Percentiles rank a stretch among this genome's conserved stretches.
These are phyloP conservation scores for Hestina assimilis DNA, from an alignment of 1,140 invertebrate species.

Conservation along the genomic window DNA sequence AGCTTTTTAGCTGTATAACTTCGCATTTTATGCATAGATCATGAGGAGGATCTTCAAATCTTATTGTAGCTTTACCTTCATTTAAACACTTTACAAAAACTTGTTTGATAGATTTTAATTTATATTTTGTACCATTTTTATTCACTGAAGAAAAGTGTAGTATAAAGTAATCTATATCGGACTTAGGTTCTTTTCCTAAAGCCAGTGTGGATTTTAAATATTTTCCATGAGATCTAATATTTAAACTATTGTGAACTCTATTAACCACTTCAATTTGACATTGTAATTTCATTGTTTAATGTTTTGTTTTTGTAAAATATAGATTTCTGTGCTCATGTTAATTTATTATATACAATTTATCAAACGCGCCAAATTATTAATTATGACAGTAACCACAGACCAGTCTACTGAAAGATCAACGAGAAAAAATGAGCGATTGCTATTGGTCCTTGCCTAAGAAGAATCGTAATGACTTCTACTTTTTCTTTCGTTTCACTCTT, in stretches of 20 bases:
- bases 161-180: slow-evolving; percentile 80
- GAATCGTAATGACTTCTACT: too few relatives aligned
- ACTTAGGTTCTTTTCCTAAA: slow-evolving; percentile 81
- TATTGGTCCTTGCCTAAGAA: too few relatives aligned
- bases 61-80: slow-evolving; percentile 86
- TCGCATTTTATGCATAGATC: slow-evolving; percentile 85
- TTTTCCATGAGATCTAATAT: slow-evolving; percentile 62
- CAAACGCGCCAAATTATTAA: too few relatives aligned
- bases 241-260: slow-evolving; percentile 71
- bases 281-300: slow-evolving; percentile 80
- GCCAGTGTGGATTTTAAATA: slow-evolving; percentile 82
- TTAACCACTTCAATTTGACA: slow-evolving; percentile 83
- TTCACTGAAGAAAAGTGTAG: slow-evolving; percentile 82
- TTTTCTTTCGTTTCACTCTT: too few relatives aligned
- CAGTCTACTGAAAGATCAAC: too few relatives aligned
- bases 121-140: slow-evolving; percentile 84
- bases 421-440: too few relatives aligned
- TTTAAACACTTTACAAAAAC: slow-evolving; percentile 84
- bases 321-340: background rate
- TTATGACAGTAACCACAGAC: too few relatives aligned
- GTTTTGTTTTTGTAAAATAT: background rate
- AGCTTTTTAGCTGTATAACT: slow-evolving; percentile 83
- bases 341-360: background rate
- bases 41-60: slow-evolving; percentile 83
- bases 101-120: slow-evolving; percentile 82